A percentile compares a stretch with the other conserved stretches of the same genome.
Evolutionary conservation across 1,140 invertebrate species (phyloP).

Genomic region (Lordiphosa stackelbergi): DNA sequence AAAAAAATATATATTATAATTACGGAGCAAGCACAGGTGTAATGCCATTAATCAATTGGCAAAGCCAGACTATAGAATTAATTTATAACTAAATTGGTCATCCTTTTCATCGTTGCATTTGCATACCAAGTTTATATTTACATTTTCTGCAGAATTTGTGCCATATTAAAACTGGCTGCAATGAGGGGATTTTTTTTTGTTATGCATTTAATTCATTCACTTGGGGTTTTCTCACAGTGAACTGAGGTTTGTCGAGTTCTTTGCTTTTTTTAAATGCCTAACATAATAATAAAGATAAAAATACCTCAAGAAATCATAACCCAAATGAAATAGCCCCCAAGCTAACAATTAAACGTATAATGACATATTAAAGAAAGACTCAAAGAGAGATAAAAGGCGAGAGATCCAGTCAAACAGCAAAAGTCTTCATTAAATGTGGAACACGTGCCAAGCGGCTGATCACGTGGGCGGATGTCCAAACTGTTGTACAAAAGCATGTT

Average conservation of each 20-base stretch:
- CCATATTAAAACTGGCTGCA: constrained; percentile 32
- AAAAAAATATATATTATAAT: neutral
- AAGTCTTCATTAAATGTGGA: constrained; percentile 33
- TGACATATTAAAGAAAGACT: no score
- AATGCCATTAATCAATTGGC: neutral
- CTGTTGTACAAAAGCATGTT: no score
- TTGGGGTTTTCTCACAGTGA: constrained; percentile 11
- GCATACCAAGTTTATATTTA: constrained; percentile 12
- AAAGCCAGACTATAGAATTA: constrained; percentile 2
- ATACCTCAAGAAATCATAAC: no score
- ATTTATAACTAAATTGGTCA: neutral
- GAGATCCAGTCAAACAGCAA: neutral
- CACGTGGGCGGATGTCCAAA: constrained; percentile 18
- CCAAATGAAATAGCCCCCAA: constrained; percentile 5
- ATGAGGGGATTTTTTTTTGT: constrained; percentile 32
- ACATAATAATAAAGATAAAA: no score
- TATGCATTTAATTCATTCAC: constrained; percentile 8
- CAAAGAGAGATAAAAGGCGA: no score
- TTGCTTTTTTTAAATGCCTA: no score
- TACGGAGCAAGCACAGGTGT: neutral
- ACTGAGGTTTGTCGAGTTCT: neutral
- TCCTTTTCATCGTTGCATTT: constrained; percentile 21
- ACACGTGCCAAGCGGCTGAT: constrained; percentile 33
- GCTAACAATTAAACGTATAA: neutral
- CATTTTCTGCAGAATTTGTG: constrained; percentile 41